Percentiles rank a stretch among this genome's conserved stretches.
phyloP scores from a whole-genome alignment of 2,888 invertebrate genomes.

The Rhaphigaster nebulosa region DNA sequence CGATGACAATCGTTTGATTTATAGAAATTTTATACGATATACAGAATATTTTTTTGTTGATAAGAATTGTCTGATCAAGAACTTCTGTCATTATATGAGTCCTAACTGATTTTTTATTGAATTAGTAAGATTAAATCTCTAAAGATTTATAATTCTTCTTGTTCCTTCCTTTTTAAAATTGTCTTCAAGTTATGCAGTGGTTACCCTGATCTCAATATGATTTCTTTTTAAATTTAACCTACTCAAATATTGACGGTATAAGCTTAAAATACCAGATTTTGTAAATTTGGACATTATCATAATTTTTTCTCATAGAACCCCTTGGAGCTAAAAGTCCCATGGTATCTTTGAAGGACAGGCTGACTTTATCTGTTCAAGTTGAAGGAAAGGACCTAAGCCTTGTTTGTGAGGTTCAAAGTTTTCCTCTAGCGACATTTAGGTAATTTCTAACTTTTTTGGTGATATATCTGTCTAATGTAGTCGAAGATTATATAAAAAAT shows the following conservation, averaged over 20 bases:
- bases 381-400: constrained; percentile 71
- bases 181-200: background rate
- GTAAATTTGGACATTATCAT: background rate
- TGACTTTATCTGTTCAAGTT: constrained; percentile 70
- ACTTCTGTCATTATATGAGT: no score
- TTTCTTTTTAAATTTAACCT: background rate
- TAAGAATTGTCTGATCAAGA: no score
- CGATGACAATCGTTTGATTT: no score
- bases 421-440: constrained; percentile 77
- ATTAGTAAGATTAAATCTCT: no score
- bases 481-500: no score
- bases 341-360: constrained; percentile 76
- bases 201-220: background rate
- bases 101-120: no score
- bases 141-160: background rate
- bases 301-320: constrained; percentile 64
- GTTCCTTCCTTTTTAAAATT: background rate
- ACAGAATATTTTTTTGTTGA: no score
- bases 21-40: no score
- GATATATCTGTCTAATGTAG: no score
- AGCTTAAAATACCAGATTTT: background rate
- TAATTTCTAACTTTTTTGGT: constrained; percentile 66
- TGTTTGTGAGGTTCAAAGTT: constrained; percentile 78
- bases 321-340: constrained; percentile 76
- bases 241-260: background rate